Conservation (phyloP, 2,888 invertebrate genomes). For the Idaea biselata region DNA sequence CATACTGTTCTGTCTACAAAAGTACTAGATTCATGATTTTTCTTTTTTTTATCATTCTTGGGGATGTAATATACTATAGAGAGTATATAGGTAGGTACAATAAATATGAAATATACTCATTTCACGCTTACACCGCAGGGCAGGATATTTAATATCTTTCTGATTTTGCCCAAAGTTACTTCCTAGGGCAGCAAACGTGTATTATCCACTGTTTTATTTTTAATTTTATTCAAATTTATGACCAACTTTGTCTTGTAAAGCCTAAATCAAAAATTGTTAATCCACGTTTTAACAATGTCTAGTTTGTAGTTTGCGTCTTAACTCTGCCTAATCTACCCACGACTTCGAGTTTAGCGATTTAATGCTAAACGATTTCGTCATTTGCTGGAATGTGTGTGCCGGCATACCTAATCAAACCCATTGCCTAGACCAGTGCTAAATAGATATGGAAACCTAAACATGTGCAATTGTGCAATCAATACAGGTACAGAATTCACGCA, state of each 20-base stretch:
- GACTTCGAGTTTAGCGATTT: slow-evolving; percentile 34
- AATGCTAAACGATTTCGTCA: slow-evolving; percentile 38
- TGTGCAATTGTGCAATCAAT: background rate
- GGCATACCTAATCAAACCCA: slow-evolving; percentile 26
- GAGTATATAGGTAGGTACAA: too few species aligned
- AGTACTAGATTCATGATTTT: too few species aligned
- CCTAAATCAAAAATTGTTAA: background rate
- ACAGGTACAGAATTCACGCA: too few species aligned
- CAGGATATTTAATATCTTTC: too few species aligned
- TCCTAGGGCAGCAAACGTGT: too few species aligned
- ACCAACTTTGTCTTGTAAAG: background rate
- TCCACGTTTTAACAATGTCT: background rate
- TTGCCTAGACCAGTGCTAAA: background rate
- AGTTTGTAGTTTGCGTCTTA: background rate
- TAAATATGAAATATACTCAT: too few species aligned
- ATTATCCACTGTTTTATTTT: too few species aligned
- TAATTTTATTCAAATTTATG: background rate
- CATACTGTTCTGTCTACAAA: too few species aligned
- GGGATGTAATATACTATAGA: too few species aligned
- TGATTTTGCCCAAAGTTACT: too few species aligned
- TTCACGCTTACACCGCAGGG: too few species aligned
- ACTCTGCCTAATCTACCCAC: slow-evolving; percentile 22
- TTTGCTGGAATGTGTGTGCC: slow-evolving; percentile 31
- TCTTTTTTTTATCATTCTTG: too few species aligned
- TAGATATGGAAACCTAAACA: background rate